A percentile compares a stretch with the other conserved stretches of the same genome.
These are phyloP conservation scores for Drosophila koepferae DNA, from an alignment of 2,888 invertebrate genomes.

Conservation along the genomic window DNA sequence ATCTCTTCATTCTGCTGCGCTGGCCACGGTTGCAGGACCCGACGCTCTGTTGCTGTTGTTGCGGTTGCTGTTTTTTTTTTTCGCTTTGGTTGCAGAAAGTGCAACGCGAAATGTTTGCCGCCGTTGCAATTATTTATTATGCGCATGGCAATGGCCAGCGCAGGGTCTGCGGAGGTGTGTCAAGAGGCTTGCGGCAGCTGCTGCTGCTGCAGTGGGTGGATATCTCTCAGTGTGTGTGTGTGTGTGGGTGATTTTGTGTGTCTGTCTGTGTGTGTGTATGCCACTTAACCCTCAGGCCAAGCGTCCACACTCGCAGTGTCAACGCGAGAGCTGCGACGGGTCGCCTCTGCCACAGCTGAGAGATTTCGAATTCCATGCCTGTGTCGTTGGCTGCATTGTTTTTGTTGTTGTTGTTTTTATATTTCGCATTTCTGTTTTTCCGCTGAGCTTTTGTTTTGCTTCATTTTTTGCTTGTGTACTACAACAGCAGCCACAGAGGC, in stretches of 20 bases:
- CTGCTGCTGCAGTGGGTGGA: conserved; percentile 55
- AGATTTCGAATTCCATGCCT: conserved; percentile 56
- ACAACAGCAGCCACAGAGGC: conserved; percentile 12
- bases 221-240: conserved; percentile 29
- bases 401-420: conserved; percentile 29
- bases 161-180: conserved; percentile 46
- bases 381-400: conserved; percentile 39
- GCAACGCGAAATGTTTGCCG: conserved; percentile 79
- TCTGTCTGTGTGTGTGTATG: conserved; percentile 48
- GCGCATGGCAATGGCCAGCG: conserved; percentile 65
- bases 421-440: conserved; percentile 38
- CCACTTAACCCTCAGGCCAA: conserved; percentile 72
- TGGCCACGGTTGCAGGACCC: conserved; percentile 52
- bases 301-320: conserved; percentile 51
- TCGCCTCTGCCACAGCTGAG: conserved; percentile 32
- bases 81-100: conserved; percentile 73
- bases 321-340: conserved; percentile 48
- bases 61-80: conserved; percentile 47
- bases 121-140: conserved; percentile 79
- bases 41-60: conserved; percentile 32
- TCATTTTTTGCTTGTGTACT: conserved; percentile 36
- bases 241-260: conserved; percentile 30
- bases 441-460: conserved; percentile 50
- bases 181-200: conserved; percentile 38
- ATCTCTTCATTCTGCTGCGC: conserved; percentile 83